Evolutionary conservation across 2,797 vertebrate species (phyloP), one percentile per base, ranked within the genome.

Genomic region (Remorina albescens): DNA sequence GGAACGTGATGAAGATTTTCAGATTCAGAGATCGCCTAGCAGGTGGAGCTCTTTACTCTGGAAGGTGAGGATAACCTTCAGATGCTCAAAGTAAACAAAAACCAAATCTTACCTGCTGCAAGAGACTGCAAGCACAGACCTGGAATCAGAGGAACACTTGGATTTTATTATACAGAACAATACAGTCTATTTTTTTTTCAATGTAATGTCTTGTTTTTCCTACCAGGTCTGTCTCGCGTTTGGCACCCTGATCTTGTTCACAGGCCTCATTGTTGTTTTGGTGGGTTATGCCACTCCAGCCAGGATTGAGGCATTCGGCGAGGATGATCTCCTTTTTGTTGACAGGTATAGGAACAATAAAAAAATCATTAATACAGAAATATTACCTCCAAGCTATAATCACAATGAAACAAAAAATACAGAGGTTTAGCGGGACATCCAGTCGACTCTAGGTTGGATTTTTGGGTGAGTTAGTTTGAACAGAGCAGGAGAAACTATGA

Each of bases 1-100:
- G 98, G 98, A 99, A 91, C 94, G 96, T 77, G 97, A 98, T 81
- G 96, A 99, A 90, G 97, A 99, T 95, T 98, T 98, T 95, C 98
- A 99, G 96, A 97, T 97, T 91, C 98, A 98, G 97, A 98, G 96
- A 96, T 98, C 97, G 60, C 97, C 97, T 11, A 97, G 94, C 88
- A 94, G 96, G 95, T 98, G 98, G 97, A 99, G 96, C 96, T 98
- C 97, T 92, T 92, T 96, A 30, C 95, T 98, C 96, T 99, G 98
- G 98, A 99, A 99, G 97, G 98, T 99, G 53, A 89, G 82, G 7
- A 49, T 28, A 36, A 65, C 28, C 19, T 28, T 46, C 15, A 23
- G 12, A 6, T 51, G 2, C 18, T 67, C 18, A 61, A 51, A 57
- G 57, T 11, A 53, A 60, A 30, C 30, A 30, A 30, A n/a, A 56